Base-by-base conservation (phyloP, 1,140 invertebrate species). In the Drosophila miranda region DNA sequence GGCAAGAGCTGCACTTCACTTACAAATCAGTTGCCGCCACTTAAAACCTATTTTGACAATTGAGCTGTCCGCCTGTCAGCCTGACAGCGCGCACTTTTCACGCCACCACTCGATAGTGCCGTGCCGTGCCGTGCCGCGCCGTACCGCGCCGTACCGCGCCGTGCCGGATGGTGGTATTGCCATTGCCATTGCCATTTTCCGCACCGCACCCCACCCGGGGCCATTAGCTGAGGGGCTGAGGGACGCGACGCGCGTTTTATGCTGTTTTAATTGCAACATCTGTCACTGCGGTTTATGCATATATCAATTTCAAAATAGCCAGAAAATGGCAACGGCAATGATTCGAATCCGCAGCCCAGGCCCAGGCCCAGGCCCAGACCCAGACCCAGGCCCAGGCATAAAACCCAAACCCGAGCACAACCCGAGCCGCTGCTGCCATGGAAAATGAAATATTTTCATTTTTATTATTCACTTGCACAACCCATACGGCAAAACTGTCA, bases 31-130 rank as follows among this genome's bases (percentile, higher is more conserved):
- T 86, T 73, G 68, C 59, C 61, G 82, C 64, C 80, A 75, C 78
- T 89, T 89, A 81, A 89, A 78, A 89, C 61, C 87, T 88, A 89
- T 90, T 90, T 89, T 90, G 88, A 90, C 88, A 89, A 90, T 90
- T 90, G 82, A 89, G 83, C 75, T 90, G 88, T 90, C 69, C 71
- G 60, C 66, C 60, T 75, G 83, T 88, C 82, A 82, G 38, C 38
- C 61, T 75, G 79, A 83, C 82, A 87, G 75, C 72, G 68, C 58
- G 73, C 80, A 76, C 80, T 84, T 82, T 79, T 83, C 79, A 68
- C 79, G 75, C 76, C 70, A 66, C 46, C 26, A 69, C 56, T 48
- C 63, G 44, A 46, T 54, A 34, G 28, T 13, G 28, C 44, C 11
- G n/a, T 19, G 6, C 41, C 38, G 6, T 26, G 14, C 19, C 16